Evolutionary conservation across 2,888 invertebrate species (phyloP), one percentile per base, ranked within the genome.

Genomic region (Mamestra brassicae): DNA sequence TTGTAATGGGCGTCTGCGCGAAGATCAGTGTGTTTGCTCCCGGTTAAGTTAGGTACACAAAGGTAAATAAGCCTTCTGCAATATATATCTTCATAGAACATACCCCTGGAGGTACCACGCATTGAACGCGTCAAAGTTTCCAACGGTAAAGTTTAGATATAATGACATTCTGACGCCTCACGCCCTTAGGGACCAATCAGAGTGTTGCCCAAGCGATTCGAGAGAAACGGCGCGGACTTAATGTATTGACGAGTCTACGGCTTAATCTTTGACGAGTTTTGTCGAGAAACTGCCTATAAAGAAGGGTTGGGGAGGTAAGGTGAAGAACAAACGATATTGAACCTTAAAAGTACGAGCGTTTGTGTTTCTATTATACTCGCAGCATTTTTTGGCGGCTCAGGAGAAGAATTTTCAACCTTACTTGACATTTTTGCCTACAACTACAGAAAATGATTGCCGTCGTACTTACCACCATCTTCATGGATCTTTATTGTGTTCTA

Each of bases 221-320:
- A 54, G 71, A 47, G 84, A 80, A 82, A 84, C 81, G 81, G 71
- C 54, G 85, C 69, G 71, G 66, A 84, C 60, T 67, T 84, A 82
- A 82, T 82, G 57, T 76, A 82, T 84, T 84, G 81, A 52, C 71
- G 60, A 13, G 47, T 82, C 81, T 84, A 61, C 50, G 71, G 66
- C 69, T 82, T 84, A 76, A 84, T 84, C 85, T 82, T 84, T 82
- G 85, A 82, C 76, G 76, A 84, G 76, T 84, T 82, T 67, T 47
- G 74, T 47, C n/a, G 58, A 64, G 58, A 38, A 71, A 71, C 15
- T 70, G 38, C 11, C 34, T 50, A 55, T 58, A 65, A 67, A 8
- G 58, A 55, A 26, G 38, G 10, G n/a, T 63, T 58, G 11, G 54
- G 50, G 13, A 45, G 36, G 62, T n/a, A 3, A 7, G 54, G 55